Conservation (phyloP, 2,113 vertebrate species). For the Malurus cyaneus region DNA sequence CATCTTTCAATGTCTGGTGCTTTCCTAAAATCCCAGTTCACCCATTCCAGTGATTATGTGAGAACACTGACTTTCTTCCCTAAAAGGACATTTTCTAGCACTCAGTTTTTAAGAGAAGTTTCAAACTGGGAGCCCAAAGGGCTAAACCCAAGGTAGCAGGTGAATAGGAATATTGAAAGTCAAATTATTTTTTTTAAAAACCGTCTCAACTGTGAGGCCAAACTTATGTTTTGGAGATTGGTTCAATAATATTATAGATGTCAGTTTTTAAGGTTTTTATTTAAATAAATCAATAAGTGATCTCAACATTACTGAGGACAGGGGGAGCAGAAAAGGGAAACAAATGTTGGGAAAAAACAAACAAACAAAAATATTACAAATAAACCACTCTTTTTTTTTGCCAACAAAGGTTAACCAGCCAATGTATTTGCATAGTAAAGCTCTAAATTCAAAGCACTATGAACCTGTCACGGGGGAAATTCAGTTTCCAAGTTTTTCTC, state of each 20-base stretch:
- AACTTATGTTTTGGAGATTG: neutral
- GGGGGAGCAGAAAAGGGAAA: neutral
- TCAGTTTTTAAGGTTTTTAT: neutral
- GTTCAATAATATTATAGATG: neutral
- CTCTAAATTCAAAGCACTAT: neutral
- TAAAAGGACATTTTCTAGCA: neutral
- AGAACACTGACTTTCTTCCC: neutral
- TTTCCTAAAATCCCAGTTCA: neutral
- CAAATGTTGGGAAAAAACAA: neutral
- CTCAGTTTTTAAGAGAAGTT: neutral
- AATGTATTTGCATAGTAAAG: neutral
- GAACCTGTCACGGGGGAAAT: neutral
- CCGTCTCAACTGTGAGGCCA: neutral
- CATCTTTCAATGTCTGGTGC: neutral
- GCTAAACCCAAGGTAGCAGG: neutral
- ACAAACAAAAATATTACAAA: neutral
- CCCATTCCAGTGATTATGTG: rapidly evolving
- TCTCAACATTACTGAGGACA: neutral
- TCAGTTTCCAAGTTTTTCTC: neutral
- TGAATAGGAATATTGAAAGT: neutral
- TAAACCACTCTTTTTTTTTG: neutral
- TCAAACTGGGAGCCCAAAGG: neutral
- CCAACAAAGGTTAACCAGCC: neutral
- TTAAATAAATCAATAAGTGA: neutral
- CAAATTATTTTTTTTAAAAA: neutral